Evolutionary conservation across 1,140 invertebrate species (phyloP).

Genomic region (Euborellia annulipes): DNA sequence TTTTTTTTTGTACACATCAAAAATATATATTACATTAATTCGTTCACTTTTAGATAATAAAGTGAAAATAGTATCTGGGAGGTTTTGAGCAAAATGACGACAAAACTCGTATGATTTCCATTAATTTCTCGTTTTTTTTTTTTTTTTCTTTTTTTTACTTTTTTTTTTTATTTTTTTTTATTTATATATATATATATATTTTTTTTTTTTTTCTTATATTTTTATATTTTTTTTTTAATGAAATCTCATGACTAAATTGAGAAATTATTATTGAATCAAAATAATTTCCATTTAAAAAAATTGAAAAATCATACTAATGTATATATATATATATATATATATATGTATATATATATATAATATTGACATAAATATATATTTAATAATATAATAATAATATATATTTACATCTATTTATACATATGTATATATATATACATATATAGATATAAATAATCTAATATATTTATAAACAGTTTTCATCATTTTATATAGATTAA

Average conservation of each 20-base stretch:
- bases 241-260: slow-evolving; percentile 13
- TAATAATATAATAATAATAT: slow-evolving; percentile 4
- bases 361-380: slow-evolving; percentile 5
- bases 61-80: slow-evolving; percentile 22
- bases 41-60: slow-evolving; percentile 15
- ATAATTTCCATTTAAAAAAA: slow-evolving; percentile 11
- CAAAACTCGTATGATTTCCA: too few relatives aligned
- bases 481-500: too few relatives aligned
- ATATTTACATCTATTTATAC: slow-evolving; percentile 4
- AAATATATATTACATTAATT: slow-evolving; percentile 20
- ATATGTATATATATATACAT: slow-evolving; percentile 10
- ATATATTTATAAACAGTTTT: slow-evolving; percentile 10
- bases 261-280: slow-evolving; percentile 4
- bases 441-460: slow-evolving; percentile 8
- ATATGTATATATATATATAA: slow-evolving; percentile 4
- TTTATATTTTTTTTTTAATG: too few relatives aligned
- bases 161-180: too few relatives aligned
- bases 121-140: too few relatives aligned
- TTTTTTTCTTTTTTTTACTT: too few relatives aligned
- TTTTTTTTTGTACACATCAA: slow-evolving; percentile 20
- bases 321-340: background rate
- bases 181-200: too few relatives aligned
- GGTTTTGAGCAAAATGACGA: slow-evolving; percentile 21
- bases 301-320: too few relatives aligned
- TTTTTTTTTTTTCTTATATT: too few relatives aligned